phyloP scores from a whole-genome alignment of 2,113 vertebrate genomes.

The Formicarius rufipectus region DNA sequence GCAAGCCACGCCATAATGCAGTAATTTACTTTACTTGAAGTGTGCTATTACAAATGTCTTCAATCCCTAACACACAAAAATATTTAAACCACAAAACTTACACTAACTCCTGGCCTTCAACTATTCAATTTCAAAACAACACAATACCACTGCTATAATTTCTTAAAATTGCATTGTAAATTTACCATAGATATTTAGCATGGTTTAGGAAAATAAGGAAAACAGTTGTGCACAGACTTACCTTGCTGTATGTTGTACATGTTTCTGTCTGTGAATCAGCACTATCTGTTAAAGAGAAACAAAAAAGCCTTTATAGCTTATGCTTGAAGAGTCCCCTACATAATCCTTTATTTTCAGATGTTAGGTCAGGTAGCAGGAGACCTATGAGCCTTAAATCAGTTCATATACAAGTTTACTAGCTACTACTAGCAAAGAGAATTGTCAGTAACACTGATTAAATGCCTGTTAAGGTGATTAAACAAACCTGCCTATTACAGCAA shows the following conservation, averaged over 20 bases:
- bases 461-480: neutral
- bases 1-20: neutral
- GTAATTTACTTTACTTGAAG: neutral
- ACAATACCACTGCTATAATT: neutral
- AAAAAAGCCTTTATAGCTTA: neutral
- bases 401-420: neutral
- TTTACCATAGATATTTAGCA: neutral
- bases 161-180: neutral
- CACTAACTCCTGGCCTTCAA: neutral
- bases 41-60: neutral
- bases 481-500: neutral
- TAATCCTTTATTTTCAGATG: neutral
- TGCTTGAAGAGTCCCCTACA: neutral
- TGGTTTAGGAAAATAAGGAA: neutral
- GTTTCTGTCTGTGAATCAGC: conserved; percentile 85
- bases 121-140: neutral
- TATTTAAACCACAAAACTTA: neutral
- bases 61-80: neutral
- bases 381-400: neutral
- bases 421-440: neutral
- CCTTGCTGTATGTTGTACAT: conserved; percentile 95
- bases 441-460: neutral
- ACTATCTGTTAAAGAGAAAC: conserved; percentile 76
- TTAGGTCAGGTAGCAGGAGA: neutral
- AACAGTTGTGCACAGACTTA: conserved; percentile 56